phyloP scores from a whole-genome alignment of 1,140 invertebrate genomes.

The Meloidogyne floridensis region DNA sequence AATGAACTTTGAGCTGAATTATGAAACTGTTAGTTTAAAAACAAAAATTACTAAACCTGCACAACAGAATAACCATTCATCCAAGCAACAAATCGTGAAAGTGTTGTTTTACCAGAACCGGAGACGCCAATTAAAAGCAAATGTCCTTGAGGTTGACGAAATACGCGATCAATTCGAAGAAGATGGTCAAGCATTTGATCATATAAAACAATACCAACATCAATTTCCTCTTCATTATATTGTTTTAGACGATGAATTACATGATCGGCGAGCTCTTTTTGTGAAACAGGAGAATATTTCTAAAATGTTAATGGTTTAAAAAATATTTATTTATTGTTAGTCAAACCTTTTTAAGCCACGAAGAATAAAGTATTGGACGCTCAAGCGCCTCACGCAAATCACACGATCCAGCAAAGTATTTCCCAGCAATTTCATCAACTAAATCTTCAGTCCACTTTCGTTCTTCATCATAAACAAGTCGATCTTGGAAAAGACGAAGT shows the following conservation, averaged over 20 bases:
- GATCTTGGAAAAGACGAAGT: conserved; percentile 88
- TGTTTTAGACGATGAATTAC: conserved; percentile 93
- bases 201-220: conserved; percentile 94
- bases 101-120: conserved; percentile 96
- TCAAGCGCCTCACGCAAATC: conserved; percentile 76
- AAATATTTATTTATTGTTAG: neutral
- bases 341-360: conserved; percentile 78
- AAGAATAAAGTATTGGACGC: conserved; percentile 93
- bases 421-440: conserved; percentile 87
- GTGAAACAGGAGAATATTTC: conserved; percentile 93
- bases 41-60: conserved; percentile 79
- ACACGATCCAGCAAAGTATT: conserved; percentile 88
- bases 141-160: conserved; percentile 93
- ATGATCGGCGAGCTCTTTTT: conserved; percentile 91
- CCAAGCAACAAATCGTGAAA: conserved; percentile 98
- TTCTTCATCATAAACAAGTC: conserved; percentile 88
- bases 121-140: conserved; percentile 92
- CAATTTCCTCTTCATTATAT: conserved; percentile 99
- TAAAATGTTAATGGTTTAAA: conserved; percentile 33
- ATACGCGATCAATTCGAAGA: conserved; percentile 94
- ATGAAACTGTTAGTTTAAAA: conserved; percentile 16
- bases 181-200: conserved; percentile 99
- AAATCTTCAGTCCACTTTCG: conserved; percentile 97
- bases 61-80: conserved; percentile 98
- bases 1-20: conserved; percentile 78